Evolutionary conservation across 2,888 invertebrate genomes (phyloP).

Genomic region (Cataglyphis livida): DNA sequence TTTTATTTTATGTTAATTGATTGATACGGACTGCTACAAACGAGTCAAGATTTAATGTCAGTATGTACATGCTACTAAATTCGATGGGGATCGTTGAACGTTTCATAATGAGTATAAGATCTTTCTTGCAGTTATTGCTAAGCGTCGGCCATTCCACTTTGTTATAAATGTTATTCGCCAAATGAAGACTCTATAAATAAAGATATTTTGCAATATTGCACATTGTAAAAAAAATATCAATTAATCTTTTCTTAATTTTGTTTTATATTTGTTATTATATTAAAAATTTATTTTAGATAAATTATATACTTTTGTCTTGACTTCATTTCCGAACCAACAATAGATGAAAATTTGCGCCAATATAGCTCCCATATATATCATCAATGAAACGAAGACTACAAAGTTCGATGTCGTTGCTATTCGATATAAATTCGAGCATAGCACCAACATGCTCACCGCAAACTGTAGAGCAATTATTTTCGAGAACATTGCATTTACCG

Average conservation of each 20-base stretch:
- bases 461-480: constrained; percentile 43
- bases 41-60: constrained; percentile 52
- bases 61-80: constrained; percentile 35
- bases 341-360: constrained; percentile 53
- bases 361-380: constrained; percentile 17
- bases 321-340: constrained; percentile 64
- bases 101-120: constrained; percentile 51
- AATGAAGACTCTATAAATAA: constrained; percentile 34
- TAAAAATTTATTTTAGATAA: background rate
- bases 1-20: background rate
- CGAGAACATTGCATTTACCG: constrained; percentile 2
- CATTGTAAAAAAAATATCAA: background rate
- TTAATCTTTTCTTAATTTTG: background rate
- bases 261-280: background rate
- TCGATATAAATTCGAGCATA: constrained; percentile 40
- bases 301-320: constrained; percentile 43
- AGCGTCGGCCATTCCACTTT: constrained; percentile 42
- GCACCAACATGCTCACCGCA: constrained; percentile 29
- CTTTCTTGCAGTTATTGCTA: constrained; percentile 6
- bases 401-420: background rate
- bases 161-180: constrained; percentile 30
- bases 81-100: constrained; percentile 54
- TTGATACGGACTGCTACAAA: constrained; percentile 51
- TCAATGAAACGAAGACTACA: constrained; percentile 3
- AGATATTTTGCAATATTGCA: background rate